These are phyloP conservation scores for Yponomeuta plumbellus DNA, from an alignment of 2,888 invertebrate species.

Conservation along the genomic window DNA sequence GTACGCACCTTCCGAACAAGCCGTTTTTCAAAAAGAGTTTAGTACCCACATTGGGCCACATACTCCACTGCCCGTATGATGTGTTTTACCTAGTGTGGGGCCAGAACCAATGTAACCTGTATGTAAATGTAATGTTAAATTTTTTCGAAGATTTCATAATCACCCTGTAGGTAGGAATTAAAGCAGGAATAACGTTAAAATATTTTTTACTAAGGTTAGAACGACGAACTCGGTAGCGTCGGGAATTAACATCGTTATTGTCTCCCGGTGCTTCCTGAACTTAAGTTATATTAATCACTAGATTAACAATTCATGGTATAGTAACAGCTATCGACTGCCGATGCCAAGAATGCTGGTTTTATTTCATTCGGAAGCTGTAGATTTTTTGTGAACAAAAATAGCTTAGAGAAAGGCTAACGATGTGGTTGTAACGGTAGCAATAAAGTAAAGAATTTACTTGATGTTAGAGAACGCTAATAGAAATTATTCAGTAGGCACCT, in stretches of 20 bases:
- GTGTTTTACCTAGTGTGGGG: no score
- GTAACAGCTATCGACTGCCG: background rate
- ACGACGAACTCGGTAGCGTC: background rate
- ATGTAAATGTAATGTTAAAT: no score
- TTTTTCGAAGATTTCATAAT: no score
- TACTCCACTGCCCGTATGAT: no score
- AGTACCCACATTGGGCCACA: no score
- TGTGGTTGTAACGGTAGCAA: background rate
- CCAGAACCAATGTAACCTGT: no score
- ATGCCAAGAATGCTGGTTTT: background rate
- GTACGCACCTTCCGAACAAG: no score
- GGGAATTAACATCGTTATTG: background rate
- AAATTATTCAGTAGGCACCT: no score
- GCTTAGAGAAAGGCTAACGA: background rate
- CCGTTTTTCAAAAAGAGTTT: no score
- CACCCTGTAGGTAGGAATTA: no score
- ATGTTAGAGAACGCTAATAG: no score
- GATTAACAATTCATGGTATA: background rate
- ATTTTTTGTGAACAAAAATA: background rate
- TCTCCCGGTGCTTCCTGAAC: background rate
- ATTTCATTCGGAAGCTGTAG: background rate
- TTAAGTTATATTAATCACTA: background rate
- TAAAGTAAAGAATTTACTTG: background rate
- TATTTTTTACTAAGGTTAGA: background rate
- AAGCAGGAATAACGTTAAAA: no score